Evolutionary conservation across 1,140 invertebrate genomes (phyloP).

Genomic region (Drosophila ohnishii): DNA sequence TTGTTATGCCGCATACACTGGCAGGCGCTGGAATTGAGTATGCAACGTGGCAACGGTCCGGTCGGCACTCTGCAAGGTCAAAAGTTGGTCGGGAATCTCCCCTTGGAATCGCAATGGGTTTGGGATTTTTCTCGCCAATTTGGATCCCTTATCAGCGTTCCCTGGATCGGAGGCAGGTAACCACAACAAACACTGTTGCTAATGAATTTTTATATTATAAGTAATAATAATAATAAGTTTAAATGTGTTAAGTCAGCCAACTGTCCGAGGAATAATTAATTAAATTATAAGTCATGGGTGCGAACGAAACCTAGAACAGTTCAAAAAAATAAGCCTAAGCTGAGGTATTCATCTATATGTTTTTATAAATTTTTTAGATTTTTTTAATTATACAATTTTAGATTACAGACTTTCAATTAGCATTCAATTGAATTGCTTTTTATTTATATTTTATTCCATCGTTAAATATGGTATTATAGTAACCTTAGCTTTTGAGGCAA

Average conservation of each 20-base stretch:
- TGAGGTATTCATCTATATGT: neutral
- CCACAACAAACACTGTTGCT: conserved; percentile 4
- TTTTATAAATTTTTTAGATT: neutral
- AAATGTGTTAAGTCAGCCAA: neutral
- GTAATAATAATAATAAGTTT: neutral
- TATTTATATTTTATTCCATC: neutral
- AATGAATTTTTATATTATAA: neutral
- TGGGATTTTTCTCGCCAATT: neutral
- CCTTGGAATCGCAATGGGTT: conserved; percentile 17
- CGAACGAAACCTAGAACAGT: neutral
- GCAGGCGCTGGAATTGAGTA: conserved; percentile 7
- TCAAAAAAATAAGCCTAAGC: neutral
- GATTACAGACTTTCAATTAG: neutral
- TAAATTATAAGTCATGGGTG: neutral
- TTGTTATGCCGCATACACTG: conserved; percentile 14
- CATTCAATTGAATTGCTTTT: neutral
- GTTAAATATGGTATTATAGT: neutral
- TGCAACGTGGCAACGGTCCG: neutral
- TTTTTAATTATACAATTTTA: neutral
- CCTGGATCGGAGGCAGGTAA: conserved; percentile 18
- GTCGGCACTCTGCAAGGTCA: conserved; percentile 24
- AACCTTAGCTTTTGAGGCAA: neutral
- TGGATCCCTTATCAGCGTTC: conserved; percentile 25
- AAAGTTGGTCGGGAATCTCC: conserved; percentile 33
- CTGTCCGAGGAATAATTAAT: neutral